Conservation (phyloP, 2,797 vertebrate genomes). For the Pseudomugil tenellus region DNA sequence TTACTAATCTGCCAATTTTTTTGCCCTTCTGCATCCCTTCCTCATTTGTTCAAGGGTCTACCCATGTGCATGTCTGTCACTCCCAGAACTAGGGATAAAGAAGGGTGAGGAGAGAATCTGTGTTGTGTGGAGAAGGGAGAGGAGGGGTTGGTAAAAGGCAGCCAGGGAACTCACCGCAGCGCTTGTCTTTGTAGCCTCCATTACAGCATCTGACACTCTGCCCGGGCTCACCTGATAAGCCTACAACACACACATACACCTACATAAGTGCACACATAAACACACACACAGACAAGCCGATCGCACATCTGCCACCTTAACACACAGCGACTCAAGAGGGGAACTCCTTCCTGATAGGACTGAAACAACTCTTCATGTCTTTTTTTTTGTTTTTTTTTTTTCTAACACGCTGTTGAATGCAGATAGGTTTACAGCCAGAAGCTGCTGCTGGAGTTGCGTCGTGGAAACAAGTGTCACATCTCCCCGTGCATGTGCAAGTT, state of each 20-base stretch:
- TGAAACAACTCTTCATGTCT: slow-evolving; percentile 4
- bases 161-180: slow-evolving; percentile 85
- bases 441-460: slow-evolving; percentile 34
- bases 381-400: not conserved
- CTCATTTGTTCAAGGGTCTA: slow-evolving; percentile 48
- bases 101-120: slow-evolving; percentile 6
- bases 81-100: slow-evolving; percentile 14
- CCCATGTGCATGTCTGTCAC: slow-evolving; percentile 45
- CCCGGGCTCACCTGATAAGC: slow-evolving; percentile 87
- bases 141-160: slow-evolving; percentile 71
- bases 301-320: slow-evolving; percentile 43
- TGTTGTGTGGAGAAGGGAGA: not conserved
- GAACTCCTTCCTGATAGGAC: slow-evolving; percentile 22
- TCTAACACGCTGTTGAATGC: too few species aligned
- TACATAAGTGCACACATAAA: slow-evolving; percentile 69
- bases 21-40: slow-evolving; percentile 27
- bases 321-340: slow-evolving; percentile 30
- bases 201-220: slow-evolving; percentile 87
- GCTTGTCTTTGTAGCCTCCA: slow-evolving; percentile 88
- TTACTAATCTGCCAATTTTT: slow-evolving; percentile 51
- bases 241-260: slow-evolving; percentile 83
- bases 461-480: slow-evolving; percentile 30
- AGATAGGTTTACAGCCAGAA: slow-evolving; percentile 12
- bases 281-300: slow-evolving; percentile 60
- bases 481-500: slow-evolving; percentile 20